Evolutionary conservation across 1,140 invertebrate genomes (phyloP), one percentile per base, ranked within the genome.

Genomic region (Zophobas atratus): DNA sequence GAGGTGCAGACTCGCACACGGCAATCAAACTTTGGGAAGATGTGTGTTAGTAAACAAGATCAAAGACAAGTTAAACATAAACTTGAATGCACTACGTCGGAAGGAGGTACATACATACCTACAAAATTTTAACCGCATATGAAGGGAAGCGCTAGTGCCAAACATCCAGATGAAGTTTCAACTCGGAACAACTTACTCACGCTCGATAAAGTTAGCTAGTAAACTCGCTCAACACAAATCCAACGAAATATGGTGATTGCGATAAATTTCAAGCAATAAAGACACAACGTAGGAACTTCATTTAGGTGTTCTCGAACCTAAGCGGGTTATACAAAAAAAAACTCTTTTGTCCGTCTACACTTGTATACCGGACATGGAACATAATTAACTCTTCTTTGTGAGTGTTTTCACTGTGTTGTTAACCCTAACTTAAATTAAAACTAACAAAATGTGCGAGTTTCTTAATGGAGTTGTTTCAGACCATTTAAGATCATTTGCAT

Each of bases 31-130:
- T 51, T 51, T 51, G 20, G 49, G 38, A 46, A 43, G 60, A 67
- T 67, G 39, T 67, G 33, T 43, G 60, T 67, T 39, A 46, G 60
- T 43, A 67, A 67, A 67, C 39, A 67, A 46, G 60, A 67, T 67
- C 60, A 67, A 67, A 67, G 60, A 67, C 60, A 43, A 32, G 49
- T 51, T 51, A 51, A 39, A 67, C 60, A 67, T 63, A 63, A 63
- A 43, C 60, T 39, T 36, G 33, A 41, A 41, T 67, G 38, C 36
- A 67, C 38, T 4, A 51, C n/a, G 49, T 6, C 4, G 49, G 20
- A 20, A 20, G 20, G 20, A 20, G 20, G 20, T 20, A 20, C 20
- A 20, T 20, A 20, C 20, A 20, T 51, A 51, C 4, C 43, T 46
- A 4, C 43, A 51, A 51, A 51, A 51, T 51, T 51, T 51, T 51